These are phyloP conservation scores for Pristionchus fissidentatus DNA, from an alignment of 2,888 invertebrate species.

Conservation along the genomic window DNA sequence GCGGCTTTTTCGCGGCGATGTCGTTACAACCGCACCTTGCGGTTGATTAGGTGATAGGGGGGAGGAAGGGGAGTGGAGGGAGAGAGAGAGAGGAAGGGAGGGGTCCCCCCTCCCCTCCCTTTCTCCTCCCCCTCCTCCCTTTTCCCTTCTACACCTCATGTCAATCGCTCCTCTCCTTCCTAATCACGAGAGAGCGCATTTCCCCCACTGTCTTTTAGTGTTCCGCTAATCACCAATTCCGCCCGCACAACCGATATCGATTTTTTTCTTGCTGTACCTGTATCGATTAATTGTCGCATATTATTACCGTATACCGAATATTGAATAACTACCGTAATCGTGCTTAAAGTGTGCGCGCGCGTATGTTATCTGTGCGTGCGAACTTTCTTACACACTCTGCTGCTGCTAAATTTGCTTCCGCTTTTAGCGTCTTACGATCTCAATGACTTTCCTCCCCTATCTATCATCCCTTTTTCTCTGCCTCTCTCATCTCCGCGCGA, in stretches of 20 bases:
- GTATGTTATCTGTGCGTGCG: not conserved
- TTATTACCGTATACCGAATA: too few species aligned
- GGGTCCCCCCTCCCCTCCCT: not conserved
- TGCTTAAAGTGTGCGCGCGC: not conserved
- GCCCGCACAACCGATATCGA: not conserved
- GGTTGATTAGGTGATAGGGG: constrained; percentile 37
- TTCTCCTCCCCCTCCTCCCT: constrained; percentile 26
- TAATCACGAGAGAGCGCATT: not conserved
- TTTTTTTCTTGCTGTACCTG: too few species aligned
- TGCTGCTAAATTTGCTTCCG: constrained; percentile 19
- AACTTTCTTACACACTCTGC: not conserved
- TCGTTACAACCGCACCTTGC: not conserved
- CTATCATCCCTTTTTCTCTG: not conserved
- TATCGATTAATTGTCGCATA: not conserved
- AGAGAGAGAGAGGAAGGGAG: not conserved
- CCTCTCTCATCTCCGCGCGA: not conserved
- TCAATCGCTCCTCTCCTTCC: not conserved
- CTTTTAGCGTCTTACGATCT: constrained; percentile 20
- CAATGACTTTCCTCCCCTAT: not conserved
- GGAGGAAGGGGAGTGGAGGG: not conserved
- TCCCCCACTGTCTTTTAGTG: constrained; percentile 23
- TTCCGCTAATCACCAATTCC: constrained; percentile 27
- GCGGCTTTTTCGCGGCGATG: not conserved
- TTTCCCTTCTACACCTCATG: not conserved
- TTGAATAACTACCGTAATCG: too few species aligned